phyloP scores from a whole-genome alignment of 2,888 invertebrate genomes.

The Leucophenga maculata region DNA sequence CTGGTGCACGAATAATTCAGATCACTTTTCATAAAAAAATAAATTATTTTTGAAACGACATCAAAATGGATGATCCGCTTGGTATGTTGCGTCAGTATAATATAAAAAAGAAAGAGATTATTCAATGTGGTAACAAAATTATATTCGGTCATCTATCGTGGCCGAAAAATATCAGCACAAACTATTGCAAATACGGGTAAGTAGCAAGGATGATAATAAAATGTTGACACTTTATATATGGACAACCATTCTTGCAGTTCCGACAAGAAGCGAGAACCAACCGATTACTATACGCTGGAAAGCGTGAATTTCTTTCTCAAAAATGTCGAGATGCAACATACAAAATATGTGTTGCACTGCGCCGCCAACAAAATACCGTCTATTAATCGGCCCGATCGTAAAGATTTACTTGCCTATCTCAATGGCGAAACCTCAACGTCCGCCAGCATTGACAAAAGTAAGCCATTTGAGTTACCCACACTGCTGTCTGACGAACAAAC shows the following conservation, averaged over 20 bases:
- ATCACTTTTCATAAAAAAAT: too few relatives aligned
- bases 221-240: neutral
- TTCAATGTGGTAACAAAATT: constrained; percentile 94
- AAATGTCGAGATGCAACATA: constrained; percentile 93
- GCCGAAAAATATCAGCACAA: constrained; percentile 98
- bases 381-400: constrained; percentile 95
- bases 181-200: constrained; percentile 97
- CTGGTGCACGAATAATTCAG: too few relatives aligned
- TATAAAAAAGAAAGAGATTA: constrained; percentile 97
- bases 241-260: constrained; percentile 76
- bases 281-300: constrained; percentile 98
- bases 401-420: constrained; percentile 93
- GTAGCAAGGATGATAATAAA: constrained; percentile 67
- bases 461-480: constrained; percentile 94
- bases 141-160: constrained; percentile 99
- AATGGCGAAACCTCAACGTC: constrained; percentile 95
- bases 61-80: constrained; percentile 93
- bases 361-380: constrained; percentile 95
- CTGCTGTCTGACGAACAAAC: constrained; percentile 80
- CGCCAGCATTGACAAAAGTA: constrained; percentile 96
- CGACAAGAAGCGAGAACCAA: constrained; percentile 90
- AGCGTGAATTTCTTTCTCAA: constrained; percentile 95
- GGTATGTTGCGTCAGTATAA: constrained; percentile 97
- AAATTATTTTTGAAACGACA: too few relatives aligned
- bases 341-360: constrained; percentile 97